Percentiles rank a stretch among this genome's conserved stretches.
Conservation (phyloP, 2,113 vertebrate genomes). For the Poecilia latipinna region DNA sequence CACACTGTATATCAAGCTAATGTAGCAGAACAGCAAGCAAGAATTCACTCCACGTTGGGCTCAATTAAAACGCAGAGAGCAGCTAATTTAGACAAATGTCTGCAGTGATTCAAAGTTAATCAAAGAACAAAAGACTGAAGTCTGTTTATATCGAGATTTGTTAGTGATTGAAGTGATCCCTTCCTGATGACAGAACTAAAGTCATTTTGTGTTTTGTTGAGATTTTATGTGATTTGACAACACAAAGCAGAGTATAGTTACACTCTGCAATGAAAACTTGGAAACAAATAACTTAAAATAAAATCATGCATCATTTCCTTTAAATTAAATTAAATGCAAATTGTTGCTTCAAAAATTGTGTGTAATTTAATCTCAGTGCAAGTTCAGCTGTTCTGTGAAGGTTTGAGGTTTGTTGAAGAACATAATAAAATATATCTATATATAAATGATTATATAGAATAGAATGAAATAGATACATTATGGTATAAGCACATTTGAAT, state of each 20-base stretch:
- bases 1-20: constrained; percentile 73
- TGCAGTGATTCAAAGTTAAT: background rate
- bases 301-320: background rate
- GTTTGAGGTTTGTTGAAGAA: no score
- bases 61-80: constrained; percentile 65
- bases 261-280: background rate
- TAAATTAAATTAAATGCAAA: background rate
- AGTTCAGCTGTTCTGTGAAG: background rate
- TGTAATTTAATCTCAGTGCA: background rate
- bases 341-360: background rate
- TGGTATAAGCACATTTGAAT: no score
- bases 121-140: background rate
- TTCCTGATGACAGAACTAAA: no score
- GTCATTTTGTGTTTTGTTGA: no score
- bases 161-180: no score
- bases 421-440: background rate
- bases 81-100: constrained; percentile 36
- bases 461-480: no score
- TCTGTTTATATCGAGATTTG: no score
- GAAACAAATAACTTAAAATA: background rate
- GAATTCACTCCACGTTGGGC: constrained; percentile 60
- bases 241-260: background rate
- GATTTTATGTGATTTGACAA: background rate
- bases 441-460: no score
- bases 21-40: constrained; percentile 59